Conservation (phyloP, 1,140 invertebrate species). For the Drosophila arizonae region DNA sequence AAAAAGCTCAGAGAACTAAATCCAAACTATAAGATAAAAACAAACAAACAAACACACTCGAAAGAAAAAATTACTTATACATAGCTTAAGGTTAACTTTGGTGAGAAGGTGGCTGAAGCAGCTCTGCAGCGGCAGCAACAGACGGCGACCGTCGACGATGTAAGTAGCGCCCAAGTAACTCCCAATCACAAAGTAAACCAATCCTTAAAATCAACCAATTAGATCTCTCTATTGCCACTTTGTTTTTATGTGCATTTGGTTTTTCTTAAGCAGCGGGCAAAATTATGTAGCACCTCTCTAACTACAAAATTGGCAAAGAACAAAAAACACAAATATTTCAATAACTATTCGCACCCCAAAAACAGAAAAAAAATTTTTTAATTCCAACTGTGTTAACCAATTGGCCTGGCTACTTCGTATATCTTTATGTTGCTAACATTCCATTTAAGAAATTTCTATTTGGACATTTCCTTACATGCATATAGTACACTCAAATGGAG, state of each 20-base stretch:
- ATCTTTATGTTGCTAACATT: slow-evolving; percentile 59
- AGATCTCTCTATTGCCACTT: slow-evolving; percentile 24
- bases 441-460: neutral
- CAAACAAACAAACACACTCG: slow-evolving; percentile 10
- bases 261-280: slow-evolving; percentile 27
- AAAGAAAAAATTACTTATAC: slow-evolving; percentile 41
- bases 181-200: slow-evolving; percentile 45
- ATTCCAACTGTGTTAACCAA: slow-evolving; percentile 48
- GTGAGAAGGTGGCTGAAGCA: slow-evolving; percentile 74
- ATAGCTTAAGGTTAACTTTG: slow-evolving; percentile 76
- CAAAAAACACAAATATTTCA: neutral
- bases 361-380: slow-evolving; percentile 26
- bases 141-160: slow-evolving; percentile 72
- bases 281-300: slow-evolving; percentile 35
- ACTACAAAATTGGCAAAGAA: slow-evolving; percentile 21
- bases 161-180: slow-evolving; percentile 66
- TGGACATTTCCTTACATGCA: neutral
- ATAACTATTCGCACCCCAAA: slow-evolving; percentile 41
- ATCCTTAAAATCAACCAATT: slow-evolving; percentile 28
- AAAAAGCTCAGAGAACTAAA: slow-evolving; percentile 34
- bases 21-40: slow-evolving; percentile 8
- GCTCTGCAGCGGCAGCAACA: slow-evolving; percentile 70
- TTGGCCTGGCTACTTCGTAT: slow-evolving; percentile 61
- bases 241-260: slow-evolving; percentile 30
- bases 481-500: slow-evolving; percentile 10